These are phyloP conservation scores for Mellivora capensis DNA, from an alignment of 2,113 vertebrate species.

Conservation along the genomic window DNA sequence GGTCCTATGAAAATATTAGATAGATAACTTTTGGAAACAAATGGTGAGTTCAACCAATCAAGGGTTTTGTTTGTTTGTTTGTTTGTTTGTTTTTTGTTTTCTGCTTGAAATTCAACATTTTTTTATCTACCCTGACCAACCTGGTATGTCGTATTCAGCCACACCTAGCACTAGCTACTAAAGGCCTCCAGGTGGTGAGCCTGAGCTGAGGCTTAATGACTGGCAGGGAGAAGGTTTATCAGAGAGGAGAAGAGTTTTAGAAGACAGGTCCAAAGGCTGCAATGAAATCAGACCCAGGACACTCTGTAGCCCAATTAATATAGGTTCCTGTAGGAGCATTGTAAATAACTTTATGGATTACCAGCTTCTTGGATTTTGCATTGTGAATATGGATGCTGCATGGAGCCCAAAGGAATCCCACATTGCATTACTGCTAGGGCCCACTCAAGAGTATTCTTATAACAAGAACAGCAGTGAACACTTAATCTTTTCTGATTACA, in stretches of 20 bases:
- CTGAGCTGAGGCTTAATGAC: constrained; percentile 31
- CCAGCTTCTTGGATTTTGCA: background rate
- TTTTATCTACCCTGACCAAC: background rate
- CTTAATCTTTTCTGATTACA: background rate
- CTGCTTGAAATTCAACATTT: background rate
- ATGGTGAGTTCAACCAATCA: background rate
- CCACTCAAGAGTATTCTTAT: background rate
- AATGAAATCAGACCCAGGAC: background rate
- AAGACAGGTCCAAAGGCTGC: background rate
- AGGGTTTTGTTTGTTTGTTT: background rate
- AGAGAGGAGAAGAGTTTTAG: background rate
- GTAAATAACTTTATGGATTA: background rate
- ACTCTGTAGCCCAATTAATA: background rate
- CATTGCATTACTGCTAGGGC: background rate
- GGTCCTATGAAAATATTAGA: background rate
- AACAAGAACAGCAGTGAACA: background rate
- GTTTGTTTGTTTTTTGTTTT: background rate
- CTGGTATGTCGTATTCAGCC: background rate
- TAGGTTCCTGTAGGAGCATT: background rate
- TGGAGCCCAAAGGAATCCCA: background rate
- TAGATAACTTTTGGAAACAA: background rate
- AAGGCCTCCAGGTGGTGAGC: constrained; percentile 59
- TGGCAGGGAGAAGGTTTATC: background rate
- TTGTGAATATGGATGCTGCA: background rate
- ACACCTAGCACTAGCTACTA: background rate